Base-by-base conservation (phyloP, 2,888 invertebrate species). In the Adelphocoris suturalis region DNA sequence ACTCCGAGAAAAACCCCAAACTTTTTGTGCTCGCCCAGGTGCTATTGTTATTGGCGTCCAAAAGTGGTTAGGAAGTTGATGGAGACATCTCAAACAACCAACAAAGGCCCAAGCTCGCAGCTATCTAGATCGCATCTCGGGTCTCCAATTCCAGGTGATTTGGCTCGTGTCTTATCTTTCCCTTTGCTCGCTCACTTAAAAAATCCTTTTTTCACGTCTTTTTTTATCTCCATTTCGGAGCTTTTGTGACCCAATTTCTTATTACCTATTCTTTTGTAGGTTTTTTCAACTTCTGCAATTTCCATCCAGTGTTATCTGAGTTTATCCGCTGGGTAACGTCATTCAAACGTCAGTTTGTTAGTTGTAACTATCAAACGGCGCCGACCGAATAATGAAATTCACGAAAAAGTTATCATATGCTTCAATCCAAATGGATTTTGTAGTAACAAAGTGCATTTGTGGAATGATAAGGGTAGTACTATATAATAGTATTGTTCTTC, bases 121-220 rank as follows among this genome's bases (percentile, higher is more conserved):
- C 28, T 76, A 88, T 88, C 88, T 76, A 52, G 88, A 88, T 88
- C 55, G 88, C 19, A 88, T 55, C 78, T 47, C 57, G 37, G 27
- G n/a, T 57, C 46, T 85, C 57, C 23, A 12, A 61, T 85, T 78
- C 88, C 88, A 88, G 88, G 88, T 88, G 88, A 88, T 78, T 88
- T 88, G 88, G 88, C 88, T 88, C 88, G 88, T 88, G 88, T 88
- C 88, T 88, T 88, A 88, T 88, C 88, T 76, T 37, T n/a, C 19
- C 68, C 75, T 75, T 23, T 28, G 57, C 61, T 61, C 46, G 37
- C 11, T 85, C 57, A 57, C 57, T 57, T 27, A 61, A 85, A 85
- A 85, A 85, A 55, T n/a, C n/a, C 13, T 82, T 23, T 23, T 12
- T 23, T 68, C 11, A 23, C 23, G 23, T 12, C 4, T 3, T 82